A percentile compares a stretch with the other conserved stretches of the same genome.
These are phyloP conservation scores for Idaea aversata DNA, from an alignment of 2,888 invertebrate genomes.

Conservation along the genomic window DNA sequence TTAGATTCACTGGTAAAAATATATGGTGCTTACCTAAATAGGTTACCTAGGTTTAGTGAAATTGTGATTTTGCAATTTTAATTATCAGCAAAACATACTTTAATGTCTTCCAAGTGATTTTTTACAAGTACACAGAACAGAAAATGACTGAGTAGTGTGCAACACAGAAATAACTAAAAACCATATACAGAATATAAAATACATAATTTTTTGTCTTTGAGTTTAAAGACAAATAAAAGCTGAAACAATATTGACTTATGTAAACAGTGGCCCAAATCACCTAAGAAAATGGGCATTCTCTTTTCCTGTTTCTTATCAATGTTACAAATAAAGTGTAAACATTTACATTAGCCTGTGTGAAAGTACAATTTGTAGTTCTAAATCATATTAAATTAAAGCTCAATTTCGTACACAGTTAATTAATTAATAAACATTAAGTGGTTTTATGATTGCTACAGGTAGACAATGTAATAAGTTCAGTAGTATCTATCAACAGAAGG, in stretches of 20 bases:
- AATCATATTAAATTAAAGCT: not conserved
- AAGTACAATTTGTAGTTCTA: not conserved
- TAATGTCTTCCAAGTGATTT: too few species aligned
- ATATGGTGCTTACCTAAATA: too few species aligned
- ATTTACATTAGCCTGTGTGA: not conserved
- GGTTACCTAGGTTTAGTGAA: too few species aligned
- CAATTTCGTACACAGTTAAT: not conserved
- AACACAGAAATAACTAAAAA: too few species aligned
- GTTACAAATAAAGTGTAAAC: not conserved
- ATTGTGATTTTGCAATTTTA: too few species aligned
- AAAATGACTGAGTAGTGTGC: too few species aligned
- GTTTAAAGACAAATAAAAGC: not conserved
- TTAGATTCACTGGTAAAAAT: too few species aligned
- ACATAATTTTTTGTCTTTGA: too few species aligned
- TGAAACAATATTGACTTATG: not conserved
- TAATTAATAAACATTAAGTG: not conserved
- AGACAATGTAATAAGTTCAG: conserved; percentile 13
- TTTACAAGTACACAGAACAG: too few species aligned
- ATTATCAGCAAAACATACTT: too few species aligned
- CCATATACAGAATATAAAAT: too few species aligned
- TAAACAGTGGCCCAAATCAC: not conserved
- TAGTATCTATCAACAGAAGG: not conserved
- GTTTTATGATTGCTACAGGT: conserved; percentile 8
- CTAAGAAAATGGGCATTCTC: not conserved
- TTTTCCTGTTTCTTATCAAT: not conserved